Percentiles rank a stretch among this genome's conserved stretches.
These are phyloP conservation scores for Himalopsyche phryganea DNA, from an alignment of 1,140 invertebrate species.

Conservation along the genomic window DNA sequence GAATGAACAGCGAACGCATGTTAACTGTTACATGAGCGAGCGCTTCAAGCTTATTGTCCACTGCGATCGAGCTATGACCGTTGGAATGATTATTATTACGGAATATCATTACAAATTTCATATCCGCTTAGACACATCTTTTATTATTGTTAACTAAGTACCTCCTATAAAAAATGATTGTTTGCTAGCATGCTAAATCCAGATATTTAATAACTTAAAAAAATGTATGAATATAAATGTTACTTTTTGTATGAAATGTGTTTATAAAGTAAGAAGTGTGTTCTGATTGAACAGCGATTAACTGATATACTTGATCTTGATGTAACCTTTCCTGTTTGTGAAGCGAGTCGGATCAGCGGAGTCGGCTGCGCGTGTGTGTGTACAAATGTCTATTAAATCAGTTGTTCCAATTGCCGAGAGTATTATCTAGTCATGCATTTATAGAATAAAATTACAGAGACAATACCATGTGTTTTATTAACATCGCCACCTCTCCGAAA, in stretches of 20 bases:
- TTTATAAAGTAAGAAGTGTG: slow-evolving; percentile 3
- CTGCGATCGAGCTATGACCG: slow-evolving; percentile 9
- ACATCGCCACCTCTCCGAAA: slow-evolving; percentile 2
- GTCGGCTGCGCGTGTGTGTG: slow-evolving; percentile 11
- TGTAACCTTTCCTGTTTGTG: not conserved
- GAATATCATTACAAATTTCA: slow-evolving; percentile 18
- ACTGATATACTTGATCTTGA: too few relatives aligned
- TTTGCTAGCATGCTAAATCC: slow-evolving; percentile 33
- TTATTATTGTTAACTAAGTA: slow-evolving; percentile 31
- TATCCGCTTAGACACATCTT: slow-evolving; percentile 29
- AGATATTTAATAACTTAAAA: slow-evolving; percentile 22
- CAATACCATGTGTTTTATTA: slow-evolving; percentile 38
- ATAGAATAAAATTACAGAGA: slow-evolving; percentile 33
- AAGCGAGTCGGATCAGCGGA: not conserved
- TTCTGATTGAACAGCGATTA: too few relatives aligned
- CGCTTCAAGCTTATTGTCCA: slow-evolving; percentile 20
- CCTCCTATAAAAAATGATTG: slow-evolving; percentile 25
- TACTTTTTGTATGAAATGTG: slow-evolving; percentile 32
- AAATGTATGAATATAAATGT: slow-evolving; percentile 26
- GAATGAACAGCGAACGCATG: not conserved
- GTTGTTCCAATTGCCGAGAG: slow-evolving; percentile 56
- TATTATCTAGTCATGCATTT: slow-evolving; percentile 53
- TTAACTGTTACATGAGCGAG: not conserved
- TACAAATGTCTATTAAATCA: slow-evolving; percentile 43
- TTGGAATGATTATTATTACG: not conserved